phyloP scores from a whole-genome alignment of 2,888 invertebrate genomes.

The Gari tellinella region DNA sequence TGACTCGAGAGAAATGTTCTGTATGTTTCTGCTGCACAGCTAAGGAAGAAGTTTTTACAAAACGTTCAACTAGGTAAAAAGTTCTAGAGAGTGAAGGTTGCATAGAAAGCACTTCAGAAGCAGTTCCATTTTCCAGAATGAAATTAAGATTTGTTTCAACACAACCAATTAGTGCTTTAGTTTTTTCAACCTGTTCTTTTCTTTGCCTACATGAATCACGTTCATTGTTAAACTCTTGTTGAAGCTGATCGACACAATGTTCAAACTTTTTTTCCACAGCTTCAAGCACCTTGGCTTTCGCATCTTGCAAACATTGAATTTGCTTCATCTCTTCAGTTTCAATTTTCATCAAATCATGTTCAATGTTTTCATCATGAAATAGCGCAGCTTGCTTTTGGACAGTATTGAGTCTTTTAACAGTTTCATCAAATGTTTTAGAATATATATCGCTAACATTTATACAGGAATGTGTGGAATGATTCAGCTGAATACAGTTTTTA shows the following conservation, averaged over 20 bases:
- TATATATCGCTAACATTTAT: constrained; percentile 2
- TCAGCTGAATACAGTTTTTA: constrained; percentile 52
- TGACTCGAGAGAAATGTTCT: too few relatives aligned
- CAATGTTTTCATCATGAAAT: constrained; percentile 21
- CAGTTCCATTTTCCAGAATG: constrained; percentile 28
- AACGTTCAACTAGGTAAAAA: too few relatives aligned
- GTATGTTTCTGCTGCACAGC: too few relatives aligned
- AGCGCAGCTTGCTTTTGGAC: constrained; percentile 57
- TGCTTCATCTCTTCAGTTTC: constrained; percentile 25
- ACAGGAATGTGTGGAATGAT: constrained; percentile 33
- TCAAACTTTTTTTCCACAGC: constrained; percentile 35
- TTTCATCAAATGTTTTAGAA: constrained; percentile 22
- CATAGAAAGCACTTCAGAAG: constrained; percentile 28
- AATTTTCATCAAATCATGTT: constrained; percentile 13
- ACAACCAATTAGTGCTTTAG: not conserved
- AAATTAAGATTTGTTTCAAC: constrained; percentile 14
- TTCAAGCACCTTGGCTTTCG: constrained; percentile 18
- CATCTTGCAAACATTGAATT: constrained; percentile 19
- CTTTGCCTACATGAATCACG: constrained; percentile 18
- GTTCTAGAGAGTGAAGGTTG: not conserved
- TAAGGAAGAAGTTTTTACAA: too few relatives aligned
- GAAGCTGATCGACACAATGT: constrained; percentile 13
- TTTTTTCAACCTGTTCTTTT: constrained; percentile 7
- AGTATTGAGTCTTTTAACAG: constrained; percentile 45
- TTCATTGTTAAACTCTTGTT: constrained; percentile 12